A percentile compares a stretch with the other conserved stretches of the same genome.
Evolutionary conservation across 1,140 invertebrate species (phyloP).

Genomic region (Nylanderia fulva): DNA sequence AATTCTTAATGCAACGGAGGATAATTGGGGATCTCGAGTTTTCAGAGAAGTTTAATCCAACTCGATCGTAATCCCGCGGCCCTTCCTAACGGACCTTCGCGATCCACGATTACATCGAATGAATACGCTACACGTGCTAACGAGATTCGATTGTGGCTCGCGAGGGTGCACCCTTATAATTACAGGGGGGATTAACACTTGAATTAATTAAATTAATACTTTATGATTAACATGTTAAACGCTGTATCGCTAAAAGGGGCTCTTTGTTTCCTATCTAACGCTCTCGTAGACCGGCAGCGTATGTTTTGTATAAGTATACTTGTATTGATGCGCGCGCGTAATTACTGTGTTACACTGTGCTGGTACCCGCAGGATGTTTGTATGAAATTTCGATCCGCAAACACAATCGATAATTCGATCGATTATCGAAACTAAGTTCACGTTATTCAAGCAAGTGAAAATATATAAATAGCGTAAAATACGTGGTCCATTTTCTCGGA

Average conservation of each 20-base stretch:
- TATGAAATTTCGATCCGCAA: neutral
- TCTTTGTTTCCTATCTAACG: slow-evolving; percentile 56
- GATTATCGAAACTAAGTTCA: neutral
- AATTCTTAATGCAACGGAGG: slow-evolving; percentile 53
- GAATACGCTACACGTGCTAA: slow-evolving; percentile 53
- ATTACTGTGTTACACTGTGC: neutral
- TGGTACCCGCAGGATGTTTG: slow-evolving; percentile 13
- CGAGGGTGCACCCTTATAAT: slow-evolving; percentile 41
- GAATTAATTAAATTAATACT: slow-evolving; percentile 63
- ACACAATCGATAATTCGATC: neutral
- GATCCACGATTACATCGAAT: slow-evolving; percentile 50
- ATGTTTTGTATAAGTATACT: slow-evolving; percentile 18
- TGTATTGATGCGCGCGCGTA: neutral
- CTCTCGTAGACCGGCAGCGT: slow-evolving; percentile 59
- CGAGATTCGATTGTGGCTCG: slow-evolving; percentile 46
- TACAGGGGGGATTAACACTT: slow-evolving; percentile 55
- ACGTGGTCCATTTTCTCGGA: neutral
- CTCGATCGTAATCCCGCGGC: slow-evolving; percentile 50
- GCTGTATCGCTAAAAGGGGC: slow-evolving; percentile 42
- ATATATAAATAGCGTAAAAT: neutral
- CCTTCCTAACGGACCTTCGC: slow-evolving; percentile 32
- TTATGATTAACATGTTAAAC: slow-evolving; percentile 59
- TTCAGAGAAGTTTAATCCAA: slow-evolving; percentile 56
- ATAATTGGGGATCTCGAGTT: slow-evolving; percentile 49
- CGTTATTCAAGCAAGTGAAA: neutral